A percentile compares a stretch with the other conserved stretches of the same genome.
Conservation (phyloP, 2,113 vertebrate genomes). For the Pyrgilauda ruficollis region DNA sequence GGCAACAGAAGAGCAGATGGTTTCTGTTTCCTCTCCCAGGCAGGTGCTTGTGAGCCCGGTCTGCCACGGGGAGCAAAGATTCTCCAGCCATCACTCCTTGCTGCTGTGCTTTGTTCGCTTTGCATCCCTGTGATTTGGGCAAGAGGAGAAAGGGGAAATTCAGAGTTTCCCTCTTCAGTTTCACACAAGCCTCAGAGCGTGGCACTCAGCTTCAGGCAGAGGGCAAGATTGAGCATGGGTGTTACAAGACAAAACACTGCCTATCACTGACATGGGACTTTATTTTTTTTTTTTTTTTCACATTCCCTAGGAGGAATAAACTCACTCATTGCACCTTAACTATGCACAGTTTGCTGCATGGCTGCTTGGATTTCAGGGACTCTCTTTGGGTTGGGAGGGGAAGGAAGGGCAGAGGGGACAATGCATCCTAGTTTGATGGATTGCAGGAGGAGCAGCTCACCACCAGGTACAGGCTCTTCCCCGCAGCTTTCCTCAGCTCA, state of each 20-base stretch:
- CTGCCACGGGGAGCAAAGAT: not conserved
- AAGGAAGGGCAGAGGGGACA: not conserved
- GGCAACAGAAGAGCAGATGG: not conserved
- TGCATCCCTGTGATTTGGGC: not conserved
- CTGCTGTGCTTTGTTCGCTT: not conserved
- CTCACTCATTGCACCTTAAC: not conserved
- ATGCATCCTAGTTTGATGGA: not conserved
- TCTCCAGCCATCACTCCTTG: not conserved
- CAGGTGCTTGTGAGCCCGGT: not conserved
- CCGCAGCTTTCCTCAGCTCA: not conserved
- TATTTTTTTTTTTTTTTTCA: not conserved
- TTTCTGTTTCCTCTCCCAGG: not conserved
- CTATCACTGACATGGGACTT: not conserved
- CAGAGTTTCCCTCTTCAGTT: not conserved
- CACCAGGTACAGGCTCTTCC: not conserved
- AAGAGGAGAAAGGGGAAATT: not conserved
- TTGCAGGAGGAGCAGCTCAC: not conserved
- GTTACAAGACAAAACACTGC: not conserved
- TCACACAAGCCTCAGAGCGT: not conserved
- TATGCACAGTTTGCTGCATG: accelerated
- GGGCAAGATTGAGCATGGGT: not conserved
- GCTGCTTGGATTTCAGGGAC: not conserved
- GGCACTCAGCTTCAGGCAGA: not conserved
- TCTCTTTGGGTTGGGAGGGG: not conserved
- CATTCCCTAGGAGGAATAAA: not conserved